Conservation (phyloP, 2,888 invertebrate species). For the Cataglyphis cursor region DNA sequence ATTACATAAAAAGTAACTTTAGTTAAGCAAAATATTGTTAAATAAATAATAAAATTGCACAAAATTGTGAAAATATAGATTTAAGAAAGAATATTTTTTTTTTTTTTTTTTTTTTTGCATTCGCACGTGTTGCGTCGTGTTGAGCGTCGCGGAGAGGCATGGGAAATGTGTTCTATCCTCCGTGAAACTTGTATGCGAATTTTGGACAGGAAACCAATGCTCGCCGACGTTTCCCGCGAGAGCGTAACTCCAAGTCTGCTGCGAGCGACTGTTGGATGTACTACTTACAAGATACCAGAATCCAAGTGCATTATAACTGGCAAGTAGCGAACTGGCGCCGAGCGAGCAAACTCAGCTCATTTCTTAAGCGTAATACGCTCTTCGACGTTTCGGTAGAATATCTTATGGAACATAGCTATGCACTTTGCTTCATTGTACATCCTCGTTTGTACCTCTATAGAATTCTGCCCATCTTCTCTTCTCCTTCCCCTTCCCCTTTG, state of each 20-base stretch:
- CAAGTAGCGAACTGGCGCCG: conserved; percentile 64
- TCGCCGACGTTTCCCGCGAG: conserved; percentile 44
- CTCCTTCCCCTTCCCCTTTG: background rate
- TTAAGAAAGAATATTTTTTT: background rate
- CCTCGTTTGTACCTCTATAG: conserved; percentile 50
- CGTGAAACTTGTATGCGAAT: conserved; percentile 61
- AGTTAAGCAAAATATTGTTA: background rate
- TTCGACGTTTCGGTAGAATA: conserved; percentile 53
- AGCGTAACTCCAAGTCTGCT: conserved; percentile 49
- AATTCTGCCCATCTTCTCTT: conserved; percentile 2
- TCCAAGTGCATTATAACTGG: conserved; percentile 64
- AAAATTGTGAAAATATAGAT: background rate
- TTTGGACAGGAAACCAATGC: conserved; percentile 57
- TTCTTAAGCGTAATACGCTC: conserved; percentile 66
- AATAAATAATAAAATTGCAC: background rate
- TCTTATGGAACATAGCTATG: conserved; percentile 50
- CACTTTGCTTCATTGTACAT: conserved; percentile 51
- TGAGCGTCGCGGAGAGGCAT: conserved; percentile 22
- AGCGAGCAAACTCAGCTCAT: conserved; percentile 61
- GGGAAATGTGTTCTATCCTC: conserved; percentile 39
- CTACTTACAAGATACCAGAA: conserved; percentile 57
- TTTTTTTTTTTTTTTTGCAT: background rate
- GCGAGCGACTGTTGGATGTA: conserved; percentile 39
- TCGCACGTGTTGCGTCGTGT: background rate
- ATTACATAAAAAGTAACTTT: background rate